Conservation (phyloP, 1,140 invertebrate species). For the Philotrypesis tridentata region DNA sequence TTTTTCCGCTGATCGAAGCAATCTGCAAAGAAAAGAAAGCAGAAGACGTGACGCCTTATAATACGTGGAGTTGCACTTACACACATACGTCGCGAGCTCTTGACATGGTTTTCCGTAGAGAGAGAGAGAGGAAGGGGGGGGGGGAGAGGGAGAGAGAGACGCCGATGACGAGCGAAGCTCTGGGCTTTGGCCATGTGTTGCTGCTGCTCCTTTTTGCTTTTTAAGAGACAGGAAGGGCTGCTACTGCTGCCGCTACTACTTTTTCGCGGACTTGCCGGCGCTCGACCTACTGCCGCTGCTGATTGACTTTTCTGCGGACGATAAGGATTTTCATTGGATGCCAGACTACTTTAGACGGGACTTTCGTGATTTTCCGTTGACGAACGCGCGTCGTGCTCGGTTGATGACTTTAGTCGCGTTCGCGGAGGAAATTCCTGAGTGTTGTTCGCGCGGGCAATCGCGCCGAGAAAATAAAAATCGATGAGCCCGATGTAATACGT, state of each 20-base stretch:
- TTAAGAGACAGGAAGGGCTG: too few relatives aligned
- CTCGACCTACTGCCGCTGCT: not conserved
- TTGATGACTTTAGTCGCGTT: too few relatives aligned
- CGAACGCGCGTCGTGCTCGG: not conserved
- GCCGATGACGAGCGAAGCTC: not conserved
- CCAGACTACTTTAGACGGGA: not conserved
- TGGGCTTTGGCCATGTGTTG: not conserved
- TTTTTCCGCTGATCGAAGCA: conserved; percentile 18
- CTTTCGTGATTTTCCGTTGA: not conserved
- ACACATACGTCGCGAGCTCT: conserved; percentile 9
- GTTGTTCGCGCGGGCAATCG: too few relatives aligned
- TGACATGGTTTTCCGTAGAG: conserved; percentile 39
- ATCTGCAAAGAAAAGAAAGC: conserved; percentile 11
- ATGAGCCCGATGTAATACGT: too few relatives aligned
- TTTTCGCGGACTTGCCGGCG: not conserved
- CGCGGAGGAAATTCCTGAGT: too few relatives aligned
- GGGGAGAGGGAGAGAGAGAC: too few relatives aligned
- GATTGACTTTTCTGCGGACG: not conserved
- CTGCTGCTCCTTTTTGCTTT: not conserved
- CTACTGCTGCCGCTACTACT: not conserved
- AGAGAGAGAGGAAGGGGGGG: too few relatives aligned
- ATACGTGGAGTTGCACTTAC: not conserved
- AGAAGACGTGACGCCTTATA: not conserved
- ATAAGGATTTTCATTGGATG: not conserved
- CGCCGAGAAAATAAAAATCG: too few relatives aligned